Base-by-base conservation (phyloP, 2,888 invertebrate genomes). In the Lypha dubia region DNA sequence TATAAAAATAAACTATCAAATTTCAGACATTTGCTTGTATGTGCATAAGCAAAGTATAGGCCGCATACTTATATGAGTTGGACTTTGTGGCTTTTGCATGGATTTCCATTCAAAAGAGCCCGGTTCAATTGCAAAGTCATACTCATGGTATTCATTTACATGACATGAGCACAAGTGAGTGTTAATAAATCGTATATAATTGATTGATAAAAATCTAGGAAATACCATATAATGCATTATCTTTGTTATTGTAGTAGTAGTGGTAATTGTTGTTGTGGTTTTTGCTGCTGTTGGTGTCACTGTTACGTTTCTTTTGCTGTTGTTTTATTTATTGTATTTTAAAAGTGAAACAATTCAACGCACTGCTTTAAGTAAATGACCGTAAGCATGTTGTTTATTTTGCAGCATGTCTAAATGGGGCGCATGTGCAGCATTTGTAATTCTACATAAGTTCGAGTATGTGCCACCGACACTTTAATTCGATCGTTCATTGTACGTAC, bases 101-200 rank as follows among this genome's bases (percentile, higher is more conserved):
- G 6, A 49, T 20, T 32, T 60, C 15, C 24, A 49, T 22, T n/a
- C n/a, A n/a, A n/a, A n/a, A n/a, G 53, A 68, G 22, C 24, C n/a
- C 68, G 22, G 38, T 22, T 22, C 22, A 53, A 32, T 3, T 24
- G n/a, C n/a, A n/a, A n/a, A 53, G 11, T 53, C 38, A 68, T 32
- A 38, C 49, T 38, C 46, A 32, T 79, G 58, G 46, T 65, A 82
- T 82, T 70, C 70, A 70, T 76, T 82, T 70, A 80, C 71, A 71
- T 81, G 81, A 81, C 81, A 81, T 77, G 68, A 74, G 65, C 68
- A 79, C 84, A 84, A 77, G 70, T 68, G 58, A 85, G 82, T 85
- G 86, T 84, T 86, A 87, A 86, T 85, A 86, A 88, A 88, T 87
- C 84, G 86, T 77, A 86, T 86, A 84, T 87, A 87, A 87, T 88